Evolutionary conservation across 1,140 invertebrate genomes (phyloP).

Genomic region (Drosophila ogumai): DNA sequence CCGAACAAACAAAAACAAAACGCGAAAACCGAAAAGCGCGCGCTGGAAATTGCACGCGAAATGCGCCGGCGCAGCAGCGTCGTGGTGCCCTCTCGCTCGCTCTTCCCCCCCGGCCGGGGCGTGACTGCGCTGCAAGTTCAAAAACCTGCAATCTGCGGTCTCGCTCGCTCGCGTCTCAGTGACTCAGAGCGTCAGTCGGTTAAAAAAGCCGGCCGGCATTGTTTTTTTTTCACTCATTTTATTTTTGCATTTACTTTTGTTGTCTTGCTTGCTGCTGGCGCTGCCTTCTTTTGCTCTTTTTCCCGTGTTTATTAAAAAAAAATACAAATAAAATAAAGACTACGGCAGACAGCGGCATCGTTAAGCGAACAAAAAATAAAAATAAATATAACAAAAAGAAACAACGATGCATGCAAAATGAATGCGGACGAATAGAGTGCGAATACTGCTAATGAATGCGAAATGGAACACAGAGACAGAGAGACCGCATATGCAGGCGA

Average conservation of each 20-base stretch:
- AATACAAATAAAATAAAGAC: slow-evolving; percentile 24
- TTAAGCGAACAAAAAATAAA: slow-evolving; percentile 26
- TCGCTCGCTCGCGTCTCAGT: slow-evolving; percentile 31
- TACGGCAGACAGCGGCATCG: slow-evolving; percentile 35
- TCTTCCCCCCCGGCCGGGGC: slow-evolving; percentile 5
- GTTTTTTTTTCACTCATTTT: slow-evolving; percentile 24
- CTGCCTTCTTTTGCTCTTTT: slow-evolving; percentile 45
- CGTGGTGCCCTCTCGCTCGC: neutral
- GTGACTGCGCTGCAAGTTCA: slow-evolving; percentile 67
- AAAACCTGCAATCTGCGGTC: slow-evolving; percentile 63
- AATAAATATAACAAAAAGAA: slow-evolving; percentile 9
- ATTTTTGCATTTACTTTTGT: slow-evolving; percentile 27
- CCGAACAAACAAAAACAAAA: slow-evolving; percentile 34
- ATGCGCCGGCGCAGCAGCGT: slow-evolving; percentile 60
- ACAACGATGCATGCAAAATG: slow-evolving; percentile 73
- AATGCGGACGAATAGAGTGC: slow-evolving; percentile 51
- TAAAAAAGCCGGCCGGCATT: slow-evolving; percentile 78
- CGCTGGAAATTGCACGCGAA: slow-evolving; percentile 59
- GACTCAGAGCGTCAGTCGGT: slow-evolving; percentile 59
- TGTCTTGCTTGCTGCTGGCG: slow-evolving; percentile 11
- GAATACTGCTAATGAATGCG: slow-evolving; percentile 78
- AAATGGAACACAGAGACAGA: slow-evolving; percentile 62
- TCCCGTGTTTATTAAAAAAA: slow-evolving; percentile 52
- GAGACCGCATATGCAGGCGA: slow-evolving; percentile 36
- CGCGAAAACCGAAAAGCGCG: slow-evolving; percentile 34